Percentiles rank a stretch among this genome's conserved stretches.
phyloP scores from a whole-genome alignment of 2,113 vertebrate species.

The Sapajus apella region DNA sequence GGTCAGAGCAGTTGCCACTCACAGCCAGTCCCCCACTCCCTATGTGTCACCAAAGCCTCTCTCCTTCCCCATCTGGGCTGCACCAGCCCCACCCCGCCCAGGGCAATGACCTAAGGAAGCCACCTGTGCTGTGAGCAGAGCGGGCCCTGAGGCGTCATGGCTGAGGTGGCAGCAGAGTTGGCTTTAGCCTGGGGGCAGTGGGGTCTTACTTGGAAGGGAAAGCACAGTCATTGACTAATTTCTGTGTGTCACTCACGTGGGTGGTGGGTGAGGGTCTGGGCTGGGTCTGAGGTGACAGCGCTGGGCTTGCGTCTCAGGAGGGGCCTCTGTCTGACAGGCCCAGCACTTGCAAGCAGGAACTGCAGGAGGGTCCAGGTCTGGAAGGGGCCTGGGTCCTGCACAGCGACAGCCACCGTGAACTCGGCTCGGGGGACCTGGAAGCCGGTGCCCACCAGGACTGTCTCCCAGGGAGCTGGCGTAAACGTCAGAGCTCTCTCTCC shows the following conservation, averaged over 20 bases:
- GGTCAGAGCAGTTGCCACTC: background rate
- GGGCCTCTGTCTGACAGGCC: fast-evolving
- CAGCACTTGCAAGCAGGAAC: background rate
- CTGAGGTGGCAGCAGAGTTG: background rate
- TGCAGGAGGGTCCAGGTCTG: fast-evolving
- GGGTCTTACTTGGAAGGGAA: background rate
- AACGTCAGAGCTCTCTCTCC: background rate
- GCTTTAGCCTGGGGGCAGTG: background rate
- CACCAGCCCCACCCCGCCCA: background rate
- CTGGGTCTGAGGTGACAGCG: background rate
- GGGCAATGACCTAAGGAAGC: background rate
- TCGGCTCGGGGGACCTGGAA: background rate
- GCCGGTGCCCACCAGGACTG: no score
- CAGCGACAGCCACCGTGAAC: background rate
- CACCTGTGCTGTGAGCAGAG: background rate
- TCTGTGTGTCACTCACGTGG: no score
- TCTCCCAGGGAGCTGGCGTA: background rate
- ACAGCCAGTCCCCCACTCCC: background rate
- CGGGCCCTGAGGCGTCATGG: fast-evolving
- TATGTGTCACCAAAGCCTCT: background rate
- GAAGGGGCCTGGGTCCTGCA: background rate
- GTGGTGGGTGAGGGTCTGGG: background rate
- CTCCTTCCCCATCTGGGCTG: background rate
- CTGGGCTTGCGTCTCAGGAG: background rate
- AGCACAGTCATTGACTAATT: background rate